Evolutionary conservation across 2,113 vertebrate species (phyloP).

Genomic region (Choloepus hoffmanni): DNA sequence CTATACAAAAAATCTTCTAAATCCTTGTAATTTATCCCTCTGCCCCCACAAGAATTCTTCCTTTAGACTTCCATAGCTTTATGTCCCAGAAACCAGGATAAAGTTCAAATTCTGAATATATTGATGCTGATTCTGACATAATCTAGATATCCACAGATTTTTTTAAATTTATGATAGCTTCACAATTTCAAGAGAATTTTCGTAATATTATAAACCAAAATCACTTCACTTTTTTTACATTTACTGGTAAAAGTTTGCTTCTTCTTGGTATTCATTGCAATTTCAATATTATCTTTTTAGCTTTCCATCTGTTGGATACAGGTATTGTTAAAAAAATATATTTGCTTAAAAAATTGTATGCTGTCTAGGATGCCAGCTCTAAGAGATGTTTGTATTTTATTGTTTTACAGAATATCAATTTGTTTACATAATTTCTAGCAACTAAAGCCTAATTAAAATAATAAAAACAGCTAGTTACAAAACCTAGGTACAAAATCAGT

Average conservation of each 20-base stretch:
- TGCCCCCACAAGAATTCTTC: not conserved
- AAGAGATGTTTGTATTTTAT: conserved; percentile 53
- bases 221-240: not conserved
- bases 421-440: not conserved
- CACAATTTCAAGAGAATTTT: not conserved
- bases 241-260: not conserved
- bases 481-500: not conserved
- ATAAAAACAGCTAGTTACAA: not conserved
- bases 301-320: conserved; percentile 92
- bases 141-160: not conserved
- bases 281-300: conserved; percentile 87
- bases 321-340: conserved; percentile 85
- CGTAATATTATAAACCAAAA: conserved; percentile 27
- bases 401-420: not conserved
- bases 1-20: not conserved
- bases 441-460: not conserved
- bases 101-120: not conserved
- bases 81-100: not conserved
- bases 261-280: conserved; percentile 61
- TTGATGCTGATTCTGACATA: too few relatives aligned
- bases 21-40: not conserved
- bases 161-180: not conserved
- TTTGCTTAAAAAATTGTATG: not conserved
- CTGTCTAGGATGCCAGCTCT: not conserved
- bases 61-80: not conserved